Evolutionary conservation across 2,113 vertebrate species (phyloP).

Genomic region (Actinemys pallida): DNA sequence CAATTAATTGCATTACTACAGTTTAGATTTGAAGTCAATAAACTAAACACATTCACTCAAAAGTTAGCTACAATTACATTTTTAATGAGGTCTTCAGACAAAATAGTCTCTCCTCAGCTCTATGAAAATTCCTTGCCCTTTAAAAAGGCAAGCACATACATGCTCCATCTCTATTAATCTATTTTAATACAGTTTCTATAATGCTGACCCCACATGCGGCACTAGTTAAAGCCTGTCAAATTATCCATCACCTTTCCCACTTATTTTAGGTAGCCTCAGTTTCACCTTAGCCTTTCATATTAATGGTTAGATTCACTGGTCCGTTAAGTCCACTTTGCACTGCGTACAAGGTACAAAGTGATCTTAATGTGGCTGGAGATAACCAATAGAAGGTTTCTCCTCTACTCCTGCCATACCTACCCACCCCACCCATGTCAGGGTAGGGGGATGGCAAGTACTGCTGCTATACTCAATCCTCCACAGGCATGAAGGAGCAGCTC

Average conservation of each 20-base stretch:
- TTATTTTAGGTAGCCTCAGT: not conserved
- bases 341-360: accelerated
- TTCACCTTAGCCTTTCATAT: not conserved
- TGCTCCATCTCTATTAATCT: not conserved
- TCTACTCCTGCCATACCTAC: not conserved
- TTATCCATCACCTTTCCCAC: not conserved
- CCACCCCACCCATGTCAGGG: not conserved
- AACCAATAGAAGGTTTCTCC: not conserved
- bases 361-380: not conserved
- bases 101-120: not conserved
- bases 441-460: not conserved
- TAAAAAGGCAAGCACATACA: not conserved
- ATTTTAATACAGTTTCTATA: not conserved
- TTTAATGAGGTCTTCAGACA: not conserved
- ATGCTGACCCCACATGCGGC: not conserved
- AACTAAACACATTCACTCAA: not conserved
- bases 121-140: not conserved
- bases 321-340: not conserved
- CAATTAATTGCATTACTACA: not conserved
- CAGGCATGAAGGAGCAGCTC: not conserved
- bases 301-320: not conserved
- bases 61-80: not conserved
- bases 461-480: not conserved
- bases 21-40: not conserved
- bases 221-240: not conserved